phyloP scores from a whole-genome alignment of 2,888 invertebrate genomes.

The Neoitamus cyanurus region DNA sequence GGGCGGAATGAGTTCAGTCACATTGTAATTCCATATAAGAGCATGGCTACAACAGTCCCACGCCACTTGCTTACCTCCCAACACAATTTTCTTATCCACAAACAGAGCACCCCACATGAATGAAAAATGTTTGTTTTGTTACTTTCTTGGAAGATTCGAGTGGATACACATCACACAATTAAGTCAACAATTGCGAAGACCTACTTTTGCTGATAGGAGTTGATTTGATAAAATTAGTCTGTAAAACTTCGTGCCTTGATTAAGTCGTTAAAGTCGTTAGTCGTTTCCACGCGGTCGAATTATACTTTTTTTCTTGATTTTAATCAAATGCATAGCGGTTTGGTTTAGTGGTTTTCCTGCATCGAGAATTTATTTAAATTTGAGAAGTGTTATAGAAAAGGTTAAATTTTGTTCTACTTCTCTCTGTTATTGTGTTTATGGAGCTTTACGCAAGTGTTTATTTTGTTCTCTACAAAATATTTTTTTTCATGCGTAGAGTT shows the following conservation, averaged over 20 bases:
- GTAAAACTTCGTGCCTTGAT: background rate
- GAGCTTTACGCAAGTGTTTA: too few relatives aligned
- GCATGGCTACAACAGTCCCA: background rate
- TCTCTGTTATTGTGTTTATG: too few relatives aligned
- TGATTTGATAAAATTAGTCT: background rate
- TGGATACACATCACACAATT: background rate
- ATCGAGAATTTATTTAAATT: background rate
- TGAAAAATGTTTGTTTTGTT: background rate
- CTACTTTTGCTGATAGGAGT: background rate
- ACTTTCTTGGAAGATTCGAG: background rate
- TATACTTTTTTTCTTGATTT: background rate
- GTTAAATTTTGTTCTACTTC: too few relatives aligned
- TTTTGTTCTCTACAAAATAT: too few relatives aligned
- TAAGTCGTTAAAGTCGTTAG: background rate
- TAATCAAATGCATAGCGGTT: background rate
- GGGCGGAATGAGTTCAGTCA: slow-evolving; percentile 15
- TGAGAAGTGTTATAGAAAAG: background rate
- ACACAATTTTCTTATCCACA: background rate
- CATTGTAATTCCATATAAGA: slow-evolving; percentile 11
- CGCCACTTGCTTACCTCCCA: background rate
- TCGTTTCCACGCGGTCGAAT: background rate
- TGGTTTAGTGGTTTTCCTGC: background rate
- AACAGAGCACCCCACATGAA: background rate
- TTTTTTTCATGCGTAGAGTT: too few relatives aligned
- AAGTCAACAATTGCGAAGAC: background rate